These are phyloP conservation scores for Dendrolimus houi DNA, from an alignment of 2,888 invertebrate genomes.

Conservation along the genomic window DNA sequence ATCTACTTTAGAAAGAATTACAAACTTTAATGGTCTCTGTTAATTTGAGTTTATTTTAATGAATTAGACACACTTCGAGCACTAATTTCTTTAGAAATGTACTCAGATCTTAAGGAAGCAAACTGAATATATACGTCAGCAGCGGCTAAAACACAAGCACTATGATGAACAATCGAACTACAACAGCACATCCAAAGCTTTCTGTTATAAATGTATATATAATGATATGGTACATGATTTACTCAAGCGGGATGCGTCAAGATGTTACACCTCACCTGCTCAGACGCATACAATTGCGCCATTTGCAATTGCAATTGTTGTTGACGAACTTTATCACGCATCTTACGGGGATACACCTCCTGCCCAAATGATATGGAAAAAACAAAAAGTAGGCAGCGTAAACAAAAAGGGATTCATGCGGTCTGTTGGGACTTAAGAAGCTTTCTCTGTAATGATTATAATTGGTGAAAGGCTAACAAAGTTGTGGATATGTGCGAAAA, in stretches of 20 bases:
- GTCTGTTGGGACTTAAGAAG: constrained; percentile 51
- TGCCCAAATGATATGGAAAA: constrained; percentile 78
- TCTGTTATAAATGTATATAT: constrained; percentile 26
- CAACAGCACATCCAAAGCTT: constrained; percentile 75
- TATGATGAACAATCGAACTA: constrained; percentile 43
- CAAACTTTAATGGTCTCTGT: background rate
- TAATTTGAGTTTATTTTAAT: no score
- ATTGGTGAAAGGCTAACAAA: constrained; percentile 33
- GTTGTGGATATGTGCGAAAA: constrained; percentile 34
- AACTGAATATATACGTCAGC: constrained; percentile 26
- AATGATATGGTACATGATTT: constrained; percentile 39
- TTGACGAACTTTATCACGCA: constrained; percentile 86
- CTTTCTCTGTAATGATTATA: constrained; percentile 34
- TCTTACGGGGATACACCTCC: constrained; percentile 89
- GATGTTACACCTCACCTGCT: constrained; percentile 67
- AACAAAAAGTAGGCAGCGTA: constrained; percentile 74
- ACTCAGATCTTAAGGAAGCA: constrained; percentile 26
- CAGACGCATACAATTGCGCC: constrained; percentile 74
- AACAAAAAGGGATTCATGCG: constrained; percentile 72
- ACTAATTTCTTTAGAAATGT: no score
- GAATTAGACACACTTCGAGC: no score
- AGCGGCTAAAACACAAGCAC: constrained; percentile 51
- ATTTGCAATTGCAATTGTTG: constrained; percentile 78
- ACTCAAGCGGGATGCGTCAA: constrained; percentile 67
- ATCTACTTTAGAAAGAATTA: no score